These are phyloP conservation scores for Mycteria americana DNA, from an alignment of 2,797 vertebrate genomes.

Conservation along the genomic window DNA sequence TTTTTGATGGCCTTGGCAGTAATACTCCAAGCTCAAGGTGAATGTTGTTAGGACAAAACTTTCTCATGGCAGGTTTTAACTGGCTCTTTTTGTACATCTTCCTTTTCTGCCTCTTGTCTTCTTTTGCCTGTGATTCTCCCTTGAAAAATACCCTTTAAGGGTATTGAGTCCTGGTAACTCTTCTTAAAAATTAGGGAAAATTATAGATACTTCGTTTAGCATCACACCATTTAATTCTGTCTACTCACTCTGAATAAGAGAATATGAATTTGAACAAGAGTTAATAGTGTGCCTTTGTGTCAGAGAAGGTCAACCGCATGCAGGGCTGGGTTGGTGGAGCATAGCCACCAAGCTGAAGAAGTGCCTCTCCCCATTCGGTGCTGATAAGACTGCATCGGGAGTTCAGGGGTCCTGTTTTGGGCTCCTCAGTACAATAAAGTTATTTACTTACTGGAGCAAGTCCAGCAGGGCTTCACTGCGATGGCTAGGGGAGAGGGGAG, in stretches of 20 bases:
- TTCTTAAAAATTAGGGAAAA: neutral
- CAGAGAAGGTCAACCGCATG: fast-evolving
- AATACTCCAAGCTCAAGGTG: neutral
- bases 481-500: neutral
- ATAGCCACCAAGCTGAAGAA: neutral
- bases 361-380: neutral
- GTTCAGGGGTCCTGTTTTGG: neutral
- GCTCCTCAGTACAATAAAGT: neutral
- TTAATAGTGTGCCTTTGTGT: neutral
- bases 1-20: neutral
- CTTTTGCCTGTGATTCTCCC: neutral
- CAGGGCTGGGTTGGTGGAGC: fast-evolving
- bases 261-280: neutral
- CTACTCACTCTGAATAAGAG: neutral
- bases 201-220: neutral
- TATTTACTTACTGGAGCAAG: neutral
- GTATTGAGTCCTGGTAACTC: neutral
- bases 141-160: neutral
- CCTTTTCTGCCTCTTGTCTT: neutral
- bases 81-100: neutral
- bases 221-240: neutral
- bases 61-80: neutral
- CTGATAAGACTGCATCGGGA: neutral
- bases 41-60: neutral
- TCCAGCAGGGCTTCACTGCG: fast-evolving